These are phyloP conservation scores for Synergus laeviventris DNA, from an alignment of 2,888 invertebrate genomes.

Conservation along the genomic window DNA sequence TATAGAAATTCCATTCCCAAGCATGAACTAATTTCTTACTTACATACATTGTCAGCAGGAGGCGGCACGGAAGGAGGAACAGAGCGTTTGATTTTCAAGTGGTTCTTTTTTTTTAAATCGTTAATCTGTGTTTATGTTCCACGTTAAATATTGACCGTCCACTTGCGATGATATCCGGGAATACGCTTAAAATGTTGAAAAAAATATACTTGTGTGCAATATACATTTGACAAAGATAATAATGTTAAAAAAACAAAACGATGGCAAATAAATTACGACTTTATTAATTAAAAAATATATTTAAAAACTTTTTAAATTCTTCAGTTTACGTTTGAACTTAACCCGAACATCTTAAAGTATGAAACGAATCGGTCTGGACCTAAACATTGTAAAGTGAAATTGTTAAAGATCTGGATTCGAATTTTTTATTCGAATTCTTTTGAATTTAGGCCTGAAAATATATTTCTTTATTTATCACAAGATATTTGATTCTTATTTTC, in stretches of 20 bases:
- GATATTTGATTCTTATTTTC: too few relatives aligned
- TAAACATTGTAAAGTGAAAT: too few relatives aligned
- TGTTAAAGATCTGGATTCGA: too few relatives aligned
- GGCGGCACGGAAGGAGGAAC: slow-evolving; percentile 1
- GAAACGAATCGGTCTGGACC: too few relatives aligned
- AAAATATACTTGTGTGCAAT: slow-evolving; percentile 50
- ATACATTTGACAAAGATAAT: neutral
- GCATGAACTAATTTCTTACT: slow-evolving; percentile 44
- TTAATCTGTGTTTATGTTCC: slow-evolving; percentile 43
- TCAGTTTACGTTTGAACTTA: too few relatives aligned
- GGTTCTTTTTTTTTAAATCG: slow-evolving; percentile 9
- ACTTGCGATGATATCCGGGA: slow-evolving; percentile 64
- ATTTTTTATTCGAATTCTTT: too few relatives aligned
- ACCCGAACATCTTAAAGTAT: too few relatives aligned
- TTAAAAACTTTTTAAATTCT: too few relatives aligned
- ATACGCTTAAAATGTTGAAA: slow-evolving; percentile 69
- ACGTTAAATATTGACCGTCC: slow-evolving; percentile 68
- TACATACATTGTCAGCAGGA: slow-evolving; percentile 18
- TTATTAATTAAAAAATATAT: too few relatives aligned
- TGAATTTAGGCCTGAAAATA: too few relatives aligned
- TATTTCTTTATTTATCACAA: too few relatives aligned
- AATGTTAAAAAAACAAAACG: neutral
- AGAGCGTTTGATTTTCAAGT: slow-evolving; percentile 10
- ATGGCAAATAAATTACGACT: too few relatives aligned
- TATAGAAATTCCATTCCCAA: slow-evolving; percentile 22